Percentiles rank a stretch among this genome's conserved stretches.
Conservation (phyloP, 2,113 vertebrate species). For the Petromus typicus region DNA sequence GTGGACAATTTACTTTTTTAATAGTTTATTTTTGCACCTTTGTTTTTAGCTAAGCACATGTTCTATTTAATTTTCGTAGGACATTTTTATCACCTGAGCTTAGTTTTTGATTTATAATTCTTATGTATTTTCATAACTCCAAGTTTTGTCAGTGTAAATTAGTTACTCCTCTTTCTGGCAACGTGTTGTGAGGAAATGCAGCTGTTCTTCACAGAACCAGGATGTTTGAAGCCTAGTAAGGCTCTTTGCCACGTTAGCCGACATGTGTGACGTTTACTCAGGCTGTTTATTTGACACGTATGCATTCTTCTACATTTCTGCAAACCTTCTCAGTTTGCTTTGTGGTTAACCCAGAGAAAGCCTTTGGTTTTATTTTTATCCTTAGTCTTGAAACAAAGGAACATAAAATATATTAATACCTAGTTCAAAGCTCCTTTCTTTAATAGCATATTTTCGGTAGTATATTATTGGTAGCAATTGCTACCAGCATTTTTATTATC, state of each 20-base stretch:
- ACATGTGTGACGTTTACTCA: background rate
- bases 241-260: conserved; percentile 79
- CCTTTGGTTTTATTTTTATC: conserved; percentile 67
- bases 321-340: conserved; percentile 73
- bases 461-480: conserved; percentile 52
- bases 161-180: background rate
- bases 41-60: background rate
- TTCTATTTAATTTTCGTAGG: background rate
- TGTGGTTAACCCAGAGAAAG: conserved; percentile 78
- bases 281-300: conserved; percentile 81
- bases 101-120: conserved; percentile 56
- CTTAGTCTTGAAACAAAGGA: conserved; percentile 60
- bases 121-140: conserved; percentile 3
- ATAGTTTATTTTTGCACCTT: background rate
- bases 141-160: background rate
- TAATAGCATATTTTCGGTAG: background rate
- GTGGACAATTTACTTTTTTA: background rate
- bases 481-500: conserved; percentile 72
- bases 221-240: background rate
- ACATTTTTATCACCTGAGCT: background rate
- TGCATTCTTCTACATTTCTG: conserved; percentile 59
- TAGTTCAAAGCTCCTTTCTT: conserved; percentile 71
- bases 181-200: conserved; percentile 25
- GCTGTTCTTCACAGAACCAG: conserved; percentile 57
- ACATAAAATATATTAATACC: conserved; percentile 59